Conservation (phyloP, 2,888 invertebrate species). For the Ceramica pisi region DNA sequence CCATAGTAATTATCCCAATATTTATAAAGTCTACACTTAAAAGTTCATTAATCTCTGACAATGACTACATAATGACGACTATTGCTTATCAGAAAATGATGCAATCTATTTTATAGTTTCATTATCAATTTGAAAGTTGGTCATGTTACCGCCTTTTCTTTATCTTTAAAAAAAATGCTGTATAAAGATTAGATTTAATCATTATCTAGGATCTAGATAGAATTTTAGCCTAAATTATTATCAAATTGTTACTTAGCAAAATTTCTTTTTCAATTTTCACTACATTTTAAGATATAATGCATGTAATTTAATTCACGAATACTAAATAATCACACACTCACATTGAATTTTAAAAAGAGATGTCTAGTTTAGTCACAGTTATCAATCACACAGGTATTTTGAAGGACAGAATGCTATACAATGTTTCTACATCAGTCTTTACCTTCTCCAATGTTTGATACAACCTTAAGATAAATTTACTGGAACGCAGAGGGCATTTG, state of each 20-base stretch:
- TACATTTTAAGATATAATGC: too few relatives aligned
- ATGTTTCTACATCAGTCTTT: neutral
- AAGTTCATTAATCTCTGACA: constrained; percentile 26
- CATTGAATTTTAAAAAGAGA: neutral
- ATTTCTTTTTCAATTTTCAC: constrained; percentile 6
- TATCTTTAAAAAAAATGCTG: neutral
- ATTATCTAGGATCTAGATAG: constrained; percentile 19
- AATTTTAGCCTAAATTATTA: neutral
- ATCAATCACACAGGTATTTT: neutral
- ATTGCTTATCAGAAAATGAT: constrained; percentile 18
- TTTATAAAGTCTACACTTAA: constrained; percentile 18
- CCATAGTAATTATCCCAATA: constrained; percentile 6
- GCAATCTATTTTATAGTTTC: constrained; percentile 10
- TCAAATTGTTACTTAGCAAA: neutral
- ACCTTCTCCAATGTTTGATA: neutral
- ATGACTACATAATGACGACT: constrained; percentile 1
- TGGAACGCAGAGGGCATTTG: too few relatives aligned
- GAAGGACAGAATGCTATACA: neutral
- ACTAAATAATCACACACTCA: too few relatives aligned
- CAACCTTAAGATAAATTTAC: neutral
- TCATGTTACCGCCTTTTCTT: neutral
- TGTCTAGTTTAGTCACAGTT: neutral
- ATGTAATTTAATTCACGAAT: too few relatives aligned
- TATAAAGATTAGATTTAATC: constrained; percentile 8
- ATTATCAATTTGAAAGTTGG: neutral